Conservation (phyloP, 2,888 invertebrate species). For the Merodon equestris region DNA sequence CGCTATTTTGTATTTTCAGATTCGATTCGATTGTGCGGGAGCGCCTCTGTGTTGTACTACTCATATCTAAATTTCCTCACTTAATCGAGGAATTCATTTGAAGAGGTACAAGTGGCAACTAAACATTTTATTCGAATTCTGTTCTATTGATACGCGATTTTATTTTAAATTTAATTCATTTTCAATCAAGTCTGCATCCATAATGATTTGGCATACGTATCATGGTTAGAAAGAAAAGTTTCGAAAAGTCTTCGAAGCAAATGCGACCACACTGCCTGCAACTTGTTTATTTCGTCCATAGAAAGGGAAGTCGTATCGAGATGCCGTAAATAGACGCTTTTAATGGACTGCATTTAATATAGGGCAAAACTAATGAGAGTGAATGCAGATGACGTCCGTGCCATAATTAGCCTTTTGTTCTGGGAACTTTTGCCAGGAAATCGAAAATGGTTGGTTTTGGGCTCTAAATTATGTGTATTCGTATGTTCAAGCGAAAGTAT, state of each 20-base stretch:
- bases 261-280: background rate
- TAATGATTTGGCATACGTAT: slow-evolving; percentile 37
- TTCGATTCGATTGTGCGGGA: slow-evolving; percentile 59
- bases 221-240: slow-evolving; percentile 10
- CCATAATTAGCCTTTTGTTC: too few relatives aligned
- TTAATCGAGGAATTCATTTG: slow-evolving; percentile 16
- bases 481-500: too few relatives aligned
- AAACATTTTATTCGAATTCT: background rate
- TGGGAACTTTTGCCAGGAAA: too few relatives aligned
- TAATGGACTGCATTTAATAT: slow-evolving; percentile 52
- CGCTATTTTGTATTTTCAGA: too few relatives aligned
- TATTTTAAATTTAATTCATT: slow-evolving; percentile 30
- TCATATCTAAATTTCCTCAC: slow-evolving; percentile 42
- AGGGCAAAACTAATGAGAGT: slow-evolving; percentile 28
- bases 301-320: slow-evolving; percentile 17
- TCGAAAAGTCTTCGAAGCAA: slow-evolving; percentile 23
- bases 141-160: slow-evolving; percentile 20
- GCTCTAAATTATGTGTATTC: too few relatives aligned
- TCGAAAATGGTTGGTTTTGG: too few relatives aligned
- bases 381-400: too few relatives aligned
- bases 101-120: slow-evolving; percentile 29
- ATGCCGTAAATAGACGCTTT: slow-evolving; percentile 37
- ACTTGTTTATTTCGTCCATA: slow-evolving; percentile 19
- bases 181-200: slow-evolving; percentile 16
- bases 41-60: slow-evolving; percentile 37